Evolutionary conservation across 2,113 vertebrate species (phyloP), one percentile per base, ranked within the genome.

Genomic region (Cacatua alba): DNA sequence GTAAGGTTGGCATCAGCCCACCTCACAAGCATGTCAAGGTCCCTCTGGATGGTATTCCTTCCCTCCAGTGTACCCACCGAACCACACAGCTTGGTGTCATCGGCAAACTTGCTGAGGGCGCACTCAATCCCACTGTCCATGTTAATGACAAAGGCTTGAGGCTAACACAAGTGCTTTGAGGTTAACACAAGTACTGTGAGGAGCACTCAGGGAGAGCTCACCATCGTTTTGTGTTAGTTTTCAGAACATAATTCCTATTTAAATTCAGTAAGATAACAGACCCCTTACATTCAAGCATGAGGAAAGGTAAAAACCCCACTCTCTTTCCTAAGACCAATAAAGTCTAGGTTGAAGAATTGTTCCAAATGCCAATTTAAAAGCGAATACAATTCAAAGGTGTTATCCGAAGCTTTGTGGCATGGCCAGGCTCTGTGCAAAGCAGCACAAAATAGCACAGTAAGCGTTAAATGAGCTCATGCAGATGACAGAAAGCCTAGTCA

Each of bases 391-490:
- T 59, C 37, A 48, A 81, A 49, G 21, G n/a, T 49, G 49, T 62
- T 29, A 82, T 15, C 33, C 39, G 67, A 72, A 60, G 52, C 37
- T 55, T 29, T 69, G 39, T 49, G 41, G 65, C 20, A 44, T 1
- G 4, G 31, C 37, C 44, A 39, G 49, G 13, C 41, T 28, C 53
- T 33, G 20, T 6, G 37, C 37, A 60, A 52, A 60, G 64, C 72
- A 88, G 49, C 64, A 51, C 52, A n/a, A 52, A 79, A 41, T 5
- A 75, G 52, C 52, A 55, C 21, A 84, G 60, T 17, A 17, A 46
- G 33, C 0, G 0, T 11, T 59, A 10, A 88, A 79, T 12, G 18
- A 59, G 52, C 25, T 65, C 59, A 46, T 1, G 6, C 41, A 68
- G 82, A 55, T 0, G 0, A 33, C 8, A 14, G 68, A 64, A 77